Conservation (phyloP, 2,888 invertebrate species). For the Pyrrhia umbra region DNA sequence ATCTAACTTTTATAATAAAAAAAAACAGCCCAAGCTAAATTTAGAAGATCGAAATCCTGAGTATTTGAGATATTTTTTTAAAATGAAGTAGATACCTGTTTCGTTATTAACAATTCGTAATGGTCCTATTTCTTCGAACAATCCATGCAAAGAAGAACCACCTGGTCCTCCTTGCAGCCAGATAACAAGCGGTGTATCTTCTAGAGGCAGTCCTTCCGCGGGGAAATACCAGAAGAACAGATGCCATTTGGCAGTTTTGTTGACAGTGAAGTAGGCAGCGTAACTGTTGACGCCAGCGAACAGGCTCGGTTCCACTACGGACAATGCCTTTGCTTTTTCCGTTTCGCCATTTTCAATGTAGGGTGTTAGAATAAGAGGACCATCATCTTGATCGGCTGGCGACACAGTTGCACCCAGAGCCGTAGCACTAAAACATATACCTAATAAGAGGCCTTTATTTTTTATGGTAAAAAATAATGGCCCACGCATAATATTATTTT, state of each 20-base stretch:
- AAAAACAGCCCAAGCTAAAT: too few relatives aligned
- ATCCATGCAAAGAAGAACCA: conserved; percentile 77
- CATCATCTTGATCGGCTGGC: not conserved
- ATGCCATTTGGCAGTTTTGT: conserved; percentile 92
- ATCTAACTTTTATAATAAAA: too few relatives aligned
- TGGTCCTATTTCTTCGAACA: conserved; percentile 85
- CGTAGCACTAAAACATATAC: conserved; percentile 5
- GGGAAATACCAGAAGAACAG: conserved; percentile 95
- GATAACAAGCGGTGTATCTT: conserved; percentile 75
- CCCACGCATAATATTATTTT: too few relatives aligned
- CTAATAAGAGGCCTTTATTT: too few relatives aligned
- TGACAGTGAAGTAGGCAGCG: conserved; percentile 88
- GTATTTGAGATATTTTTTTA: not conserved
- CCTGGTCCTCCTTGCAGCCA: conserved; percentile 87
- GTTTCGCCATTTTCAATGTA: conserved; percentile 36
- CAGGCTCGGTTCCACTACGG: conserved; percentile 42
- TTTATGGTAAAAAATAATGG: too few relatives aligned
- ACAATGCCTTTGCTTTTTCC: conserved; percentile 39
- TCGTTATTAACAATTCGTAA: conserved; percentile 14
- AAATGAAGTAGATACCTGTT: conserved; percentile 18
- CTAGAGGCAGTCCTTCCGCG: conserved; percentile 72
- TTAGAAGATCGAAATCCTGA: too few relatives aligned
- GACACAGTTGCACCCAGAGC: conserved; percentile 10
- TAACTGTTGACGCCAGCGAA: conserved; percentile 49
- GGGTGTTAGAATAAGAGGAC: conserved; percentile 49